These are phyloP conservation scores for Lepidothrix coronata DNA, from an alignment of 2,113 vertebrate species.

Conservation along the genomic window DNA sequence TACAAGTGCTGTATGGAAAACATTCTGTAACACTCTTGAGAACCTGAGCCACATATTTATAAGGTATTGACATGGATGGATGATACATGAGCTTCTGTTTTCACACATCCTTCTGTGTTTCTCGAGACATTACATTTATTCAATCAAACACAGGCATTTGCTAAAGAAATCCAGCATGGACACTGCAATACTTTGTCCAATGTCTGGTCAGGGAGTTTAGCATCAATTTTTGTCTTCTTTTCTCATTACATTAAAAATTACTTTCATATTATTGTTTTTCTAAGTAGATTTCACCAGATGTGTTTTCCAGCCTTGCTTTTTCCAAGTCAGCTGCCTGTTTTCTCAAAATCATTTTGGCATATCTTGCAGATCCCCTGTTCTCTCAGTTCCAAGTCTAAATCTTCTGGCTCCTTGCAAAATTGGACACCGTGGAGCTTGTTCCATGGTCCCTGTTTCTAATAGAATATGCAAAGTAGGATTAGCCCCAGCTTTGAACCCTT, in stretches of 20 bases:
- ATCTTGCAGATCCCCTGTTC: not conserved
- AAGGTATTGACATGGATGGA: not conserved
- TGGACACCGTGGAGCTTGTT: not conserved
- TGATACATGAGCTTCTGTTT: not conserved
- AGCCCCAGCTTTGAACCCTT: not conserved
- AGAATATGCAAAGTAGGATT: slow-evolving; percentile 12
- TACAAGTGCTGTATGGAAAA: not conserved
- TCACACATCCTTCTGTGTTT: not conserved
- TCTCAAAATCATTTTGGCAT: not conserved
- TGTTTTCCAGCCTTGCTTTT: not conserved
- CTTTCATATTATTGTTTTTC: not conserved
- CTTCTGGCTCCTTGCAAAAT: not conserved
- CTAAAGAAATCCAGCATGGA: not conserved
- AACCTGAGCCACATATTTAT: rapidly evolving
- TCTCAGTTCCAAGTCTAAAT: not conserved
- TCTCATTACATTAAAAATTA: not conserved
- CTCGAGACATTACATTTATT: not conserved
- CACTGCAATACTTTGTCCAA: not conserved
- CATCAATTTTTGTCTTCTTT: not conserved
- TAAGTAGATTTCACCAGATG: not conserved
- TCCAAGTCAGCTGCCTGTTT: not conserved
- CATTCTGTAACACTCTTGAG: not conserved
- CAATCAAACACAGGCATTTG: not conserved
- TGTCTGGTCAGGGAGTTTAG: not conserved
- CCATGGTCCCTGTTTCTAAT: not conserved